A percentile compares a stretch with the other conserved stretches of the same genome.
Conservation (phyloP, 2,888 invertebrate genomes). For the Yponomeuta sedellus region DNA sequence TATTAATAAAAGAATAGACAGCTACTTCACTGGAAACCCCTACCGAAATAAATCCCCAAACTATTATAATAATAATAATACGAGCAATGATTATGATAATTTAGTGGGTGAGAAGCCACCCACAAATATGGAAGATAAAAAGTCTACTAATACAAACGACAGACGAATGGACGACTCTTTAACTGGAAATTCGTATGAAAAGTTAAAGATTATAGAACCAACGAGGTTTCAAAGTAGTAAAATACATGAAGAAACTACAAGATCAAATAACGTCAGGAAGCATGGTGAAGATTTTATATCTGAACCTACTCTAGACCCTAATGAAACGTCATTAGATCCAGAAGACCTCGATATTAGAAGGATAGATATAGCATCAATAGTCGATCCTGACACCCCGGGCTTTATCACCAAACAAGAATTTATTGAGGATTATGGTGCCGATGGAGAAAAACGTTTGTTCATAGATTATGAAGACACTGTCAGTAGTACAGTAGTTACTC, state of each 20-base stretch:
- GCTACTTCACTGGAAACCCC: background rate
- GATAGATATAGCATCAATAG: constrained; percentile 11
- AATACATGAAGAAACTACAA: background rate
- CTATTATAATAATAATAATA: background rate
- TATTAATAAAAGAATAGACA: background rate
- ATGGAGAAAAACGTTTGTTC: background rate
- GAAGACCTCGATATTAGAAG: constrained; percentile 5
- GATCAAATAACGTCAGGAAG: background rate
- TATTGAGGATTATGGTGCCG: constrained; percentile 13
- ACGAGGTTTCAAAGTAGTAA: background rate
- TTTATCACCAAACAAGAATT: constrained; percentile 22
- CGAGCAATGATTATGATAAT: constrained; percentile 16
- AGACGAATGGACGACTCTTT: background rate
- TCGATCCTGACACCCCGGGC: constrained; percentile 11
- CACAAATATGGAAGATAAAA: background rate
- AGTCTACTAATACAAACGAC: background rate
- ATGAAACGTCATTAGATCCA: background rate
- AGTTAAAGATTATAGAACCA: background rate
- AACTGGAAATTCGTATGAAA: background rate
- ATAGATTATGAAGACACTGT: constrained; percentile 12
- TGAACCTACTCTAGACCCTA: background rate
- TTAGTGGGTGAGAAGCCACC: constrained; percentile 1
- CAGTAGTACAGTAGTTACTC: constrained; percentile 25
- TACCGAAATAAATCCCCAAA: background rate
- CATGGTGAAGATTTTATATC: background rate